Evolutionary conservation across 2,888 invertebrate species (phyloP).

Genomic region (Andrena minutula): DNA sequence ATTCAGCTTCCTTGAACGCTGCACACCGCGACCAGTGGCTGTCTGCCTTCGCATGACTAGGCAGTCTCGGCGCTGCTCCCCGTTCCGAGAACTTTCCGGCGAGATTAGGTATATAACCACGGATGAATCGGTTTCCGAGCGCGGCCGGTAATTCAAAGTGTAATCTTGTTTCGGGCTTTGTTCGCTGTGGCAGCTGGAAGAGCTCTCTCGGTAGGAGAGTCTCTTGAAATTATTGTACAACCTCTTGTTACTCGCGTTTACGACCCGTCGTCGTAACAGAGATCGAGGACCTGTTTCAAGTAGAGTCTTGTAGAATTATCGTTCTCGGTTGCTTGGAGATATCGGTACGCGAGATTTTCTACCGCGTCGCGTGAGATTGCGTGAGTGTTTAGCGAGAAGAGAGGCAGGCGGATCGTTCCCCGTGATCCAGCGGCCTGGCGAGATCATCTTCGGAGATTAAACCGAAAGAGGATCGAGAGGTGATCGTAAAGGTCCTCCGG

Average conservation of each 20-base stretch:
- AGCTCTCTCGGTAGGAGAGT: neutral
- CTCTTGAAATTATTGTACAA: conserved; percentile 8
- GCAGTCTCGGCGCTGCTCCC: conserved; percentile 25
- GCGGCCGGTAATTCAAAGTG: conserved; percentile 24
- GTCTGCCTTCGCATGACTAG: conserved; percentile 27
- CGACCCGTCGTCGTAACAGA: neutral
- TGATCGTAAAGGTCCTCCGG: conserved; percentile 35
- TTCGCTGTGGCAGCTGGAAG: conserved; percentile 8
- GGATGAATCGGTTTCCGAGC: conserved; percentile 28
- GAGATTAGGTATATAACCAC: conserved; percentile 69
- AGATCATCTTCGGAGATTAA: conserved; percentile 49
- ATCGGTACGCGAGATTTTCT: neutral
- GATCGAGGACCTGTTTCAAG: neutral
- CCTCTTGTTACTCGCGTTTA: neutral
- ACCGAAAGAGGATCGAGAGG: conserved; percentile 52
- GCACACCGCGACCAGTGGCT: neutral
- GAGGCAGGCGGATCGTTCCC: conserved; percentile 8
- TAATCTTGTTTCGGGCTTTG: conserved; percentile 46
- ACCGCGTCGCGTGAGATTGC: neutral
- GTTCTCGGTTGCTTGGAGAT: neutral
- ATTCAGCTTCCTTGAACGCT: conserved; percentile 1
- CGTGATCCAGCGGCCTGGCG: conserved; percentile 13
- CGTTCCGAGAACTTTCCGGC: conserved; percentile 72
- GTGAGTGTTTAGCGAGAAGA: conserved; percentile 1
- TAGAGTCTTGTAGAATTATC: neutral